Evolutionary conservation across 2,113 vertebrate species (phyloP).

Genomic region (Chaetorhynchus papuensis): DNA sequence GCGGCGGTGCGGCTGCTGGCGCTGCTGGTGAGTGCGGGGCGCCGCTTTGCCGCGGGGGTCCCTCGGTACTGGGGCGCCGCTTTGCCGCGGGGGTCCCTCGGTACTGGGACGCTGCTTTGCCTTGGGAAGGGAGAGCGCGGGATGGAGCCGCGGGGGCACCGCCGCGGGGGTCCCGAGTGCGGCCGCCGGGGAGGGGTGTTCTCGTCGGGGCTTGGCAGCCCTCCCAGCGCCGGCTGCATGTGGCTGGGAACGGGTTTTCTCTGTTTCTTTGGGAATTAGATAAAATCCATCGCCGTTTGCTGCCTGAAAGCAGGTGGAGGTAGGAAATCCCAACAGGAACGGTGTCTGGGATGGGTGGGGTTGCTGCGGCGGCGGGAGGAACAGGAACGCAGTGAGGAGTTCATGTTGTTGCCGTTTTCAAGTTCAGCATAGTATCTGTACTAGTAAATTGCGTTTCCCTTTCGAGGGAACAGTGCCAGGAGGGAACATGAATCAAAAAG

Average conservation of each 20-base stretch:
- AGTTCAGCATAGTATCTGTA: background rate
- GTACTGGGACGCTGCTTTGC: background rate
- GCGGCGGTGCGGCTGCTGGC: background rate
- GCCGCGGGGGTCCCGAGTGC: background rate
- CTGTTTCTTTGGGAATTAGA: accelerated
- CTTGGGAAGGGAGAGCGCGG: background rate
- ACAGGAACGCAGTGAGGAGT: accelerated
- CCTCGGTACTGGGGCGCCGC: background rate
- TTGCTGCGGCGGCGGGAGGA: background rate
- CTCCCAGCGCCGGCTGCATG: background rate
- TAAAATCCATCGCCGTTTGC: accelerated
- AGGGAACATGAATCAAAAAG: background rate
- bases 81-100: background rate
- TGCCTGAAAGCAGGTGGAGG: background rate
- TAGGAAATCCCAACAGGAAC: accelerated
- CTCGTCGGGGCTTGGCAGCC: background rate
- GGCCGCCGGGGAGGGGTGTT: background rate
- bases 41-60: background rate
- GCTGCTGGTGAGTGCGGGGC: conserved; percentile 34
- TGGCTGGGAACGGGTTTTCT: background rate
- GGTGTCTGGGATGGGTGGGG: background rate
- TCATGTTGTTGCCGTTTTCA: accelerated
- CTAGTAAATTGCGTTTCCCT: background rate
- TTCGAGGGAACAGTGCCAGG: background rate
- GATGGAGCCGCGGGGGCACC: background rate